Conservation (phyloP, 2,797 vertebrate genomes). For the Epinephelus coioides region DNA sequence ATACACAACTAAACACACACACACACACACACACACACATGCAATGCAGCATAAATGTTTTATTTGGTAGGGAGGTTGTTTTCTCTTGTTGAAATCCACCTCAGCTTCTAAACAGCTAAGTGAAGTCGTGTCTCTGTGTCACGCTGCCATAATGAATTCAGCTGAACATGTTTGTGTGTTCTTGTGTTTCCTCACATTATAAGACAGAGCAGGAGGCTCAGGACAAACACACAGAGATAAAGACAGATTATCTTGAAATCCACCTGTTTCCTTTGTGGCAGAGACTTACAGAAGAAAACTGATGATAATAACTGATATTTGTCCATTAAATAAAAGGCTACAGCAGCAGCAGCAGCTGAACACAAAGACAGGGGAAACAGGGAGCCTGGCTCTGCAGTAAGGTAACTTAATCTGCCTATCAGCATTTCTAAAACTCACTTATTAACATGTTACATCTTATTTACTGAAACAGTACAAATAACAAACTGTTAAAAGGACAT, state of each 20-base stretch:
- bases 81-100: constrained; percentile 15
- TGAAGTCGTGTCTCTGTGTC: constrained; percentile 8
- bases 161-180: neutral
- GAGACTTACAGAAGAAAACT: neutral
- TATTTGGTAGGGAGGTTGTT: constrained; percentile 10
- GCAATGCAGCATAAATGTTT: constrained; percentile 30
- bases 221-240: neutral
- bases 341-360: no score
- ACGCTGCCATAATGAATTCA: constrained; percentile 37
- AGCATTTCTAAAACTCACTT: no score
- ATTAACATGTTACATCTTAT: no score
- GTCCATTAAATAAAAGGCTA: neutral
- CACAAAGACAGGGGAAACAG: no score
- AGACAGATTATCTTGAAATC: neutral
- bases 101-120: constrained; percentile 31
- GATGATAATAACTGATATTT: neutral
- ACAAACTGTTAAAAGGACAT: no score
- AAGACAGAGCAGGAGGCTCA: neutral
- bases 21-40: neutral
- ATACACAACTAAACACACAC: neutral
- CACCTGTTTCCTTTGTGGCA: neutral
- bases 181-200: neutral
- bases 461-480: no score
- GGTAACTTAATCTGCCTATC: no score
- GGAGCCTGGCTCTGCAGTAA: no score